Conservation (phyloP, 2,113 vertebrate genomes). For the Bubo bubo region DNA sequence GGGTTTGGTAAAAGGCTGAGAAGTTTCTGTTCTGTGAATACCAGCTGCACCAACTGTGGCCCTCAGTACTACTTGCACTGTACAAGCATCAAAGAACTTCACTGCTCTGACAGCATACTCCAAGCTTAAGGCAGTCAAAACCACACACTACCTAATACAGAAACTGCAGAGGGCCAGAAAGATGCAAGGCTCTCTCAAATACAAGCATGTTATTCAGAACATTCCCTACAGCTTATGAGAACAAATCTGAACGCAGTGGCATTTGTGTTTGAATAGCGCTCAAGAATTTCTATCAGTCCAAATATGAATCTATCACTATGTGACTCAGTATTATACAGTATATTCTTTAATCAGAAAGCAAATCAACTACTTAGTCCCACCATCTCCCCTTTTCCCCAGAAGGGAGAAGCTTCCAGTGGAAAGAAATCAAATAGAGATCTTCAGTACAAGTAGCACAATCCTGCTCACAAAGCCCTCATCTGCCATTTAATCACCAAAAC, state of each 20-base stretch:
- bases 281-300: background rate
- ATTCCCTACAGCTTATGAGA: background rate
- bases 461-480: background rate
- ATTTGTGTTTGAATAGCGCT: background rate
- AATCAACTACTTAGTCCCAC: background rate
- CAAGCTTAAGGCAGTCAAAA: background rate
- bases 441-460: background rate
- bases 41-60: rapidly evolving
- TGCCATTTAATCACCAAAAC: background rate
- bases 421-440: background rate
- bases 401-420: background rate
- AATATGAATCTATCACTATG: background rate
- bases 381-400: background rate
- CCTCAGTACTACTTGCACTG: background rate
- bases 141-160: background rate
- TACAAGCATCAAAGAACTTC: background rate
- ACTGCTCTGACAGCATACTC: background rate
- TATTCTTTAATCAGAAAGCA: background rate
- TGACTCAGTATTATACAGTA: background rate
- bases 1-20: background rate
- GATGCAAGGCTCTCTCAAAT: background rate
- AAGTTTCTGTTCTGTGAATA: background rate
- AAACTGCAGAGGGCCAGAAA: background rate
- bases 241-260: background rate
- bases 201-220: background rate